phyloP scores from a whole-genome alignment of 2,797 vertebrate genomes.

The Perdix hodgsoniae region DNA sequence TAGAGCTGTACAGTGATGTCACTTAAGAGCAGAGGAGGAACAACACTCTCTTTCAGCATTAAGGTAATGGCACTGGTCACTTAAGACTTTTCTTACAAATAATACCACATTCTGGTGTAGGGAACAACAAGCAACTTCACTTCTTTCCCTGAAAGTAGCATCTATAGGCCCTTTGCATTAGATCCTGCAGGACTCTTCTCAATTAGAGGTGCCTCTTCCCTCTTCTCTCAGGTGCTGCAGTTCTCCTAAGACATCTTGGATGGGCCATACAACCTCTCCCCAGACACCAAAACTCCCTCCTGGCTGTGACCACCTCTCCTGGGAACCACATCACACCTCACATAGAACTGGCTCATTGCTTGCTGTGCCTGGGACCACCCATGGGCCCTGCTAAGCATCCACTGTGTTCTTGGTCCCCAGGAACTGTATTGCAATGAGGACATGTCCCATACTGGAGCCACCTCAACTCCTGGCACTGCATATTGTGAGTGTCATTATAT shows the following conservation, averaged over 20 bases:
- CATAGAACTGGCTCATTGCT: accelerated
- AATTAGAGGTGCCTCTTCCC: background rate
- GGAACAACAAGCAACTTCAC: background rate
- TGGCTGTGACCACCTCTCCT: background rate
- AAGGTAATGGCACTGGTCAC: background rate
- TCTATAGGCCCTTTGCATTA: background rate
- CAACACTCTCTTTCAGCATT: background rate
- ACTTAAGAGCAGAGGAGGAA: background rate
- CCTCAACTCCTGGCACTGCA: accelerated
- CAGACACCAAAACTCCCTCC: background rate
- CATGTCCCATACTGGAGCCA: background rate
- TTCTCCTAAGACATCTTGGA: background rate
- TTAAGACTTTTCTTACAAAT: background rate
- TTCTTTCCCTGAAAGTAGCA: background rate
- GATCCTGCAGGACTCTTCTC: background rate
- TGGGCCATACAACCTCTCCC: accelerated
- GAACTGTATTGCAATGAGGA: accelerated
- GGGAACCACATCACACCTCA: background rate
- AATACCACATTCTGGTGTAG: background rate
- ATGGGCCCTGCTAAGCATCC: accelerated
- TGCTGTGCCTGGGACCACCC: background rate
- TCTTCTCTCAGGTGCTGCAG: background rate
- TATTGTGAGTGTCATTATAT: background rate
- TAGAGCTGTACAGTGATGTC: background rate
- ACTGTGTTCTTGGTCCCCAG: accelerated